phyloP scores from a whole-genome alignment of 1,140 invertebrate genomes.

The Danaus melanippus region DNA sequence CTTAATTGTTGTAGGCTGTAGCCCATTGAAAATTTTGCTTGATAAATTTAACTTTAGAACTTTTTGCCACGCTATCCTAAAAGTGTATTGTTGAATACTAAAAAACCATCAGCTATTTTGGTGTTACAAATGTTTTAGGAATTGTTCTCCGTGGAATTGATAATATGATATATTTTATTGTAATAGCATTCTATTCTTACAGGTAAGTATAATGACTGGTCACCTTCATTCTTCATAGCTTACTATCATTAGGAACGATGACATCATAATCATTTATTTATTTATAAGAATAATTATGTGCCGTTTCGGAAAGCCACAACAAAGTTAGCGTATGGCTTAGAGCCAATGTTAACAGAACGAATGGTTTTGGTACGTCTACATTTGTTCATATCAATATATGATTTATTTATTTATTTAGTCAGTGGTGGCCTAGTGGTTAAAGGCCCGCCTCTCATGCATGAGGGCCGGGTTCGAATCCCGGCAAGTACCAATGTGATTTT shows the following conservation, averaged over 20 bases:
- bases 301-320: conserved; percentile 32
- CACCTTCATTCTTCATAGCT: not conserved
- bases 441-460: too few species aligned
- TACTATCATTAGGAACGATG: not conserved
- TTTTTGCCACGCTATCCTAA: too few species aligned
- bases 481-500: too few species aligned
- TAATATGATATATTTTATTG: conserved; percentile 5
- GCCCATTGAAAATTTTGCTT: conserved; percentile 38
- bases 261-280: conserved; percentile 6
- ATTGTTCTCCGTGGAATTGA: conserved; percentile 17
- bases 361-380: conserved; percentile 37
- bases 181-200: conserved; percentile 12
- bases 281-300: conserved; percentile 11
- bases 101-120: too few species aligned
- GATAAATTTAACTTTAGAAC: conserved; percentile 23
- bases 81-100: too few species aligned
- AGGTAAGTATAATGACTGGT: conserved; percentile 15
- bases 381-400: conserved; percentile 6
- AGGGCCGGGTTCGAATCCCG: too few species aligned
- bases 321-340: conserved; percentile 30
- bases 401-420: too few species aligned
- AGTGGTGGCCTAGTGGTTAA: too few species aligned
- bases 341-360: conserved; percentile 42
- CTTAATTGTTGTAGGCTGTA: conserved; percentile 27
- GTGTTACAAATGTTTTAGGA: conserved; percentile 10